These are phyloP conservation scores for Tadarida brasiliensis DNA, from an alignment of 2,797 vertebrate genomes.

Conservation along the genomic window DNA sequence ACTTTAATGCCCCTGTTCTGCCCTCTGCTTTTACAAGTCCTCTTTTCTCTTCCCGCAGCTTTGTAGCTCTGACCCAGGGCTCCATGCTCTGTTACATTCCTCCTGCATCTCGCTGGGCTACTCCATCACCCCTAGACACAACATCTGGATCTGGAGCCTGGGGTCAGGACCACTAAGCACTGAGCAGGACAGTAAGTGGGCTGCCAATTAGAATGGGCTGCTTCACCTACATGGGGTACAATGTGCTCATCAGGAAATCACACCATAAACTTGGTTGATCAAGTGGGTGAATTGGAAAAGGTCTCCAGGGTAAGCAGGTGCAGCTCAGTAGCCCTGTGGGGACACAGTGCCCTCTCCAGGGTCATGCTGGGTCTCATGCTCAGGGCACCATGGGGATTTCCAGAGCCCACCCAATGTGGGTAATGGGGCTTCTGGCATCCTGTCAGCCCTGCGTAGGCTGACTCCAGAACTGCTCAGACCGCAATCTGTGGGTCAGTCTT, in stretches of 20 bases:
- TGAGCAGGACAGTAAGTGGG: not conserved
- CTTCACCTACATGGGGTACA: rapidly evolving
- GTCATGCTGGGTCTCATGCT: too few species aligned
- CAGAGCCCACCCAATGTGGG: rapidly evolving
- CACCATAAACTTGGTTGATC: not conserved
- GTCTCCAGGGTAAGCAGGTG: not conserved
- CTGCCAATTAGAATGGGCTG: not conserved
- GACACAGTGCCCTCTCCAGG: not conserved
- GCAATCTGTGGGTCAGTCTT: not conserved
- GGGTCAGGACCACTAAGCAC: not conserved
- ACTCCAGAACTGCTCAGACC: not conserved
- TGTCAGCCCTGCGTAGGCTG: not conserved
- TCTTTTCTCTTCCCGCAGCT: not conserved
- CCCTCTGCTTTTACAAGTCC: not conserved
- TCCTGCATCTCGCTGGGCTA: not conserved
- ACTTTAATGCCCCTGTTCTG: rapidly evolving
- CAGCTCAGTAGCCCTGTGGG: rapidly evolving
- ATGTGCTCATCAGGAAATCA: not conserved
- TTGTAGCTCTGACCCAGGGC: not conserved
- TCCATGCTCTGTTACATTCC: rapidly evolving
- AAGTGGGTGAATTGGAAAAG: rapidly evolving
- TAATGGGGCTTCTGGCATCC: not conserved
- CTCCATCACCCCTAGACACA: not conserved
- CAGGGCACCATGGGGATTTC: rapidly evolving
- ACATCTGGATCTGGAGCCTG: not conserved